Evolutionary conservation across 2,113 vertebrate genomes (phyloP), one percentile per base, ranked within the genome.

Genomic region (Zosterops lateralis): DNA sequence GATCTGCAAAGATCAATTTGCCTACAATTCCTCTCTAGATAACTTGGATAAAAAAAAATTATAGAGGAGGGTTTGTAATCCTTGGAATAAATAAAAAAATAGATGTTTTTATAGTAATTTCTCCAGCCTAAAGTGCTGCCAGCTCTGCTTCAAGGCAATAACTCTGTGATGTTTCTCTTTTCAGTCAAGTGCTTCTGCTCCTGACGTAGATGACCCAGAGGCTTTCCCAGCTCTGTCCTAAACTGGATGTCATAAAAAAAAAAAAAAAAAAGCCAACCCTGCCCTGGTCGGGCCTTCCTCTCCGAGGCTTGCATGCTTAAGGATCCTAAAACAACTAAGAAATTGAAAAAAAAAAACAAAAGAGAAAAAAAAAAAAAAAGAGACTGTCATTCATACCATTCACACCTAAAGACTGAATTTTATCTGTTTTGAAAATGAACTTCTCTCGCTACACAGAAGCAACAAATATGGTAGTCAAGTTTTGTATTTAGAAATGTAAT

Each of bases 401-500:
- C 98, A 98, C 98, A 98, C 98, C 98, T 98, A 98, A 98, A 99
- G 99, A 99, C 98, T 99, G 98, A 98, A 98, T 99, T 99, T 98
- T 98, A 99, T 97, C 98, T 97, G 98, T 99, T 99, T 99, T 98
- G 98, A 98, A 99, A 98, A 99, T 98, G 98, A 98, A 99, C 99
- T 99, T 99, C 98, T 99, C 99, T 99, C 97, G 99, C 99, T 99
- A 99, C 99, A 99, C 98, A 99, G 99, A 99, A 99, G 99, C 98
- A 98, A 98, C 98, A 98, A 98, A 99, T 99, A 99, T 98, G 99
- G 98, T 99, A 99, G 99, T 99, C 97, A 98, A 98, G 98, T 99
- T 99, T 99, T 99, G 98, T 99, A 99, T 99, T 98, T 99, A 99
- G 99, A 98, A 98, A 99, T 98, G 98, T 98, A 98, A 98, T 98